Evolutionary conservation across 2,113 vertebrate species (phyloP), one percentile per base, ranked within the genome.

Genomic region (Indicator indicator): DNA sequence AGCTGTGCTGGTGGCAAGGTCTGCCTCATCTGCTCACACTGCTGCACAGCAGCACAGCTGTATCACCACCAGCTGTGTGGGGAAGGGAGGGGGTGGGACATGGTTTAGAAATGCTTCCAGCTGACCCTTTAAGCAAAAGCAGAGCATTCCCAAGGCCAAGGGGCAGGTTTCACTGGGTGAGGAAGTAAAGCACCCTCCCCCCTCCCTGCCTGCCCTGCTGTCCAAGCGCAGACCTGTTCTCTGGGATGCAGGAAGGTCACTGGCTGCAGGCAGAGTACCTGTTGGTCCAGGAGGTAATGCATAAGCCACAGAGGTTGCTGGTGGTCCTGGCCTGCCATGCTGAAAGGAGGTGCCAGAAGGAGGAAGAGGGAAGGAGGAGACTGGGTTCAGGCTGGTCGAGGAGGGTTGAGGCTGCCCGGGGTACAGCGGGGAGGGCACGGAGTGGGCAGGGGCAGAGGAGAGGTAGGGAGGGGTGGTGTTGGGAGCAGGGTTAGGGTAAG

Each of bases 301-400:
- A 94, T 98, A 98, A 97, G 97, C 97, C 89, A 97, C 86, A 96
- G 98, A 98, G 30, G 98, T 97, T 68, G 98, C 97, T 94, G 99
- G 98, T 98, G 97, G 99, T 97, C 99, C 99, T 33, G 98, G 99
- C 75, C 98, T 98, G 86, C 98, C 98, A 97, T 99, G 99, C 98
- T 99, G 99, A 97, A 99, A 99, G 97, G 98, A 98, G 14, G 97
- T 93, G 96, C 98, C 98, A 71, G 98, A 91, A 95, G 97, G 96
- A 95, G 98, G 96, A 89, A 97, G 97, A 62, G 97, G 97, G 55
- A 97, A 96, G 63, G 98, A 89, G 89, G 98, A 94, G 74, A 94
- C 7, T 40, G 98, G 88, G 83, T 92, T 96, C 92, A 97, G 89
- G 97, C 91, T 55, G 0, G 96, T 36, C 16, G 97, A 93, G 81